Base-by-base conservation (phyloP, 1,140 invertebrate genomes). In the Galendromus occidentalis region DNA sequence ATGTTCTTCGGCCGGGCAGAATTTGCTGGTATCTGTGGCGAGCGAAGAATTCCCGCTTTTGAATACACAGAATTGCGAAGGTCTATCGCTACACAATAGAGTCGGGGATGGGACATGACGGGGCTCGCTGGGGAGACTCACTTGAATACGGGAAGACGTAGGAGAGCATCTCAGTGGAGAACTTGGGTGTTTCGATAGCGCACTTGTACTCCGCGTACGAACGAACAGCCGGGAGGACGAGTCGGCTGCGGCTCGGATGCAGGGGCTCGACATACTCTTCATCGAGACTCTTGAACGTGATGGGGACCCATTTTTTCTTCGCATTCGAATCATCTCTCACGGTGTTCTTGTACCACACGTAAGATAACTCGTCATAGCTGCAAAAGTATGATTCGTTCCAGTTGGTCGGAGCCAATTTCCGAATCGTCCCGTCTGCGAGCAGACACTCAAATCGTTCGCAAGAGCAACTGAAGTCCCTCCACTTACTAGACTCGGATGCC, bases 151-250 rank as follows among this genome's bases (percentile, higher is more conserved):
- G 51, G 51, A 59, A 59, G 20, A 59, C 51, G 33, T 59, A 33
- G 14, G 51, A 25, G 22, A 29, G 25, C 14, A 59, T 33, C 9
- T 25, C 51, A 22, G 51, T 59, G 20, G 51, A 39, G 33, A 39
- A 29, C n/a, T 17, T 59, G 12, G 25, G n/a, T 25, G 51, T 29
- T 33, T 59, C 51, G 14, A 59, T 59, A 17, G 25, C 25, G 20
- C 51, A 59, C 22, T 59, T 25, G 33, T 59, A 59, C 9, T 59
- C 51, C 20, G 51, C 51, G 33, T 59, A 59, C 14, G 51, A 59
- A 6, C 25, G 33, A 4, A 59, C 51, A 17, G 51, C 51, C 2
- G 51, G 51, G 25, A 59, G n/a, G 25, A 59, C 51, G 14, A 59
- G 51, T 22, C 51, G 25, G 33, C 25, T 29, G 33, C 33, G 33